phyloP scores from a whole-genome alignment of 2,113 vertebrate species.

The Jacana jacana region DNA sequence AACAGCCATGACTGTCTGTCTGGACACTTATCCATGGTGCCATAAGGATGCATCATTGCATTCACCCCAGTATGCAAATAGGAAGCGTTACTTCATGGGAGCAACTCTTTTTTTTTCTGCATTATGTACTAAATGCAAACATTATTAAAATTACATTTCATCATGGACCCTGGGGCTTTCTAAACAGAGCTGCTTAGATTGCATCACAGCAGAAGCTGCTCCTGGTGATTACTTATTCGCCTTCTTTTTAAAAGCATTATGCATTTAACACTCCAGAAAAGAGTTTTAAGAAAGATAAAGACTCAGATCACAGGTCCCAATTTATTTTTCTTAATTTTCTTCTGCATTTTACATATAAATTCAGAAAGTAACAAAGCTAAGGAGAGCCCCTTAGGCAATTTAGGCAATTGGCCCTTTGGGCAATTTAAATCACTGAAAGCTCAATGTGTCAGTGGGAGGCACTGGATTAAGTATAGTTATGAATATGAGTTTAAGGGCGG shows the following conservation, averaged over 20 bases:
- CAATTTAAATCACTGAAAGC: not conserved
- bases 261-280: not conserved
- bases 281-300: not conserved
- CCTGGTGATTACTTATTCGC: not conserved
- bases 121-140: constrained; percentile 32
- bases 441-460: not conserved
- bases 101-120: not conserved
- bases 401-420: not conserved
- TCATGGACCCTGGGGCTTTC: not conserved
- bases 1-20: not conserved
- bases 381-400: no score
- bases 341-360: not conserved
- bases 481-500: not conserved
- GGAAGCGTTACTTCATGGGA: not conserved
- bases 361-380: no score
- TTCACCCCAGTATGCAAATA: not conserved
- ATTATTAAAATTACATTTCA: constrained; percentile 19
- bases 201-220: not conserved
- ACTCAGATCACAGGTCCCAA: not conserved
- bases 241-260: not conserved
- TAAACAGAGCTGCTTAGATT: not conserved
- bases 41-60: not conserved
- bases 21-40: not conserved
- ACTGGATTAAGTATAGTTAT: not conserved
- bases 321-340: not conserved